Evolutionary conservation across 2,888 invertebrate genomes (phyloP), one percentile per base, ranked within the genome.

Genomic region (Periphyllus acericola): DNA sequence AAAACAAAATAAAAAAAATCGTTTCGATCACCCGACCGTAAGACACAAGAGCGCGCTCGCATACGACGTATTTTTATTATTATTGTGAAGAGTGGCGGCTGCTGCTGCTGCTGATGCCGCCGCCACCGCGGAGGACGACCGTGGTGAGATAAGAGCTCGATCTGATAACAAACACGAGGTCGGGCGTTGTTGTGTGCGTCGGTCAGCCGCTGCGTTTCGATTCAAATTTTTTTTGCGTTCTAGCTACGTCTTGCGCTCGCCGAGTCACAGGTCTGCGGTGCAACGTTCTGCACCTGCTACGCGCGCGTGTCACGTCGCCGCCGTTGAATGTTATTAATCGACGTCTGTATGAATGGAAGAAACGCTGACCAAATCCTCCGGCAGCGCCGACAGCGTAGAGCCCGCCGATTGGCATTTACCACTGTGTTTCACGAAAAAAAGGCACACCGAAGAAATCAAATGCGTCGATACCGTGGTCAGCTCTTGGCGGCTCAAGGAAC

Each of bases 401-500:
- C 83, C 88, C 74, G 89, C 88, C 81, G 95, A 95, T 91, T 94
- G 94, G 93, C 94, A 94, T 91, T 92, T 95, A 91, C 95, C 95
- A 82, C 91, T 96, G 89, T 94, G 95, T 90, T 97, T 95, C 91
- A 93, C 94, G 91, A 93, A 95, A 91, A 94, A 94, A 89, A 93
- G 96, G 78, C 96, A 97, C 91, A 94, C 93, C 89, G 96, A 96
- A 90, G 92, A 93, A 75, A 95, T 96, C 89, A 94, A 95, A 91
- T 94, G 95, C 21, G 93, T 94, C 82, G 93, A 93, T 90, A 93
- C 93, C 90, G 93, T 94, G 89, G 93, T 94, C 19, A 96, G 96
- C 91, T 94, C 95, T 89, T 98, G 98, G 98, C 94, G 98, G 90
- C 96, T 98, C 93, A 97, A 97, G 92, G 97, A 97, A 91, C 94